Base-by-base conservation (phyloP, 2,888 invertebrate species). In the Leucophenga montana region DNA sequence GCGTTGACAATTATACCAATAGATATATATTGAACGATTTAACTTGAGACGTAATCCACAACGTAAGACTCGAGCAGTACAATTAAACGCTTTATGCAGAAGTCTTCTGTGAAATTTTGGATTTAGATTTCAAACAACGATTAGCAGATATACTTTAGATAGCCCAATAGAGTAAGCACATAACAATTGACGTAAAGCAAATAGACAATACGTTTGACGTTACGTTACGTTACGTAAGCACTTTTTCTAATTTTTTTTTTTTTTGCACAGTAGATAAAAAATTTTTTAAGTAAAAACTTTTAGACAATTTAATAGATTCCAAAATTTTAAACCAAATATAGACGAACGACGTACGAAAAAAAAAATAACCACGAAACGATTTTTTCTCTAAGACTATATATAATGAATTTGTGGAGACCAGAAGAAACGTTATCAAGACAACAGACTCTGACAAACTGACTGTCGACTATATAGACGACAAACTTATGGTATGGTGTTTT, bases 391-490 rank as follows among this genome's bases (percentile, higher is more conserved):
- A 27, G 27, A 27, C 27, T 64, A 56, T 71, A 75, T 64, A 77
- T 22, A 67, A 46, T 57, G 59, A 73, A 46, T 74, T 71, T 72
- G 75, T 68, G 66, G 65, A 57, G 67, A 73, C 77, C 76, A 79
- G 77, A 78, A 77, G 82, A 76, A 82, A 86, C 85, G 86, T 88
- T 87, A 86, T 87, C 88, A 85, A 87, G 85, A 87, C 87, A 88
- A 88, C 82, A 86, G 87, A 88, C 87, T 85, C 85, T 86, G 85
- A 87, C 88, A 87, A 86, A 87, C 87, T 87, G 81, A 87, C 79
- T 16, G 16, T 53, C 18, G n/a, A 16, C 50, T n/a, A 39, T 39
- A 39, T 39, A 39, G 39, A 39, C 9, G 39, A 33, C n/a, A n/a
- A n/a, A n/a, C n/a, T n/a, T 27, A 4, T 27, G 27, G 27, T 27